Conservation (phyloP, 1,140 invertebrate species). For the Drosophila miranda region DNA sequence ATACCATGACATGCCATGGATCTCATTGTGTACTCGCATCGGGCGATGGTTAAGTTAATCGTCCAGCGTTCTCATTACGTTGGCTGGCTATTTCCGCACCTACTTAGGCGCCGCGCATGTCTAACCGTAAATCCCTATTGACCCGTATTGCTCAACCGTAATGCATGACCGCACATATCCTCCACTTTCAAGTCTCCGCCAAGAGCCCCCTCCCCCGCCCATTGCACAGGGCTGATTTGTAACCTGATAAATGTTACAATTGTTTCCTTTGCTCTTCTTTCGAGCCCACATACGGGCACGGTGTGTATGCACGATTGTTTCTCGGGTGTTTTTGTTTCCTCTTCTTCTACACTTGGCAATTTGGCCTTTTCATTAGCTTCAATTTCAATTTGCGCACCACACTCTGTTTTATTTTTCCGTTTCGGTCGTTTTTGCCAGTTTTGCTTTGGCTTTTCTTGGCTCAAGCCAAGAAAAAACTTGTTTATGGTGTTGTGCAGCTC, state of each 20-base stretch:
- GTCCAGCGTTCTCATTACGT: conserved; percentile 38
- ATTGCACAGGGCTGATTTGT: conserved; percentile 16
- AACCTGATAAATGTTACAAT: conserved; percentile 32
- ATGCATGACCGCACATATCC: conserved; percentile 31
- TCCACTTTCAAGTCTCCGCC: not conserved
- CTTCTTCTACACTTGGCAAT: conserved; percentile 5
- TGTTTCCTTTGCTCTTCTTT: conserved; percentile 11
- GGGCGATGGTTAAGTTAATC: conserved; percentile 38
- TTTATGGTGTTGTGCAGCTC: conserved; percentile 31
- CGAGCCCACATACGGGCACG: no score
- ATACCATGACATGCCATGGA: conserved; percentile 9
- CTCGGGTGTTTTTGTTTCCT: no score
- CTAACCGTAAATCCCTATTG: conserved; percentile 48
- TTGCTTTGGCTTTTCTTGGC: conserved; percentile 11
- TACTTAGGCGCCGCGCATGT: conserved; percentile 29
- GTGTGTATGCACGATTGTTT: no score
- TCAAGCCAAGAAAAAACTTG: conserved; percentile 39
- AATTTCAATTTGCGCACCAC: conserved; percentile 41
- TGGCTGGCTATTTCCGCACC: conserved; percentile 39
- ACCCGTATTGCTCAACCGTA: conserved; percentile 42
- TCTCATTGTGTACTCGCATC: no score
- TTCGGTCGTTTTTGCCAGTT: conserved; percentile 32
- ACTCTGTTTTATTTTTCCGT: conserved; percentile 31
- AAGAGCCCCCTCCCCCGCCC: not conserved
- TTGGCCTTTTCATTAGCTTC: conserved; percentile 51